Evolutionary conservation across 2,888 invertebrate species (phyloP).

Genomic region (Folsomia candida): DNA sequence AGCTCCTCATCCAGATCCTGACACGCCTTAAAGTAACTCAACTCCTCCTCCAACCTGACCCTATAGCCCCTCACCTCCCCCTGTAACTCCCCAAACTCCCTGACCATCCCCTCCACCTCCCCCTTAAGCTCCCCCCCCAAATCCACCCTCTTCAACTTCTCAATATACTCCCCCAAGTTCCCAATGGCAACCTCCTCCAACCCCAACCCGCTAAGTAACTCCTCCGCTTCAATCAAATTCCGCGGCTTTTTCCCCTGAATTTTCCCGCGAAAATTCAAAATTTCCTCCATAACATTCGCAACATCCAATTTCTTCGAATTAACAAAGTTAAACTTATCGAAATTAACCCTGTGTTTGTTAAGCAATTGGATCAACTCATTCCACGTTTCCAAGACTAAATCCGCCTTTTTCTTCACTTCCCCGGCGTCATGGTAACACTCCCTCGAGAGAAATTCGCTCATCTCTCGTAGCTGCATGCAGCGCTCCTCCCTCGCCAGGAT

Average conservation of each 20-base stretch:
- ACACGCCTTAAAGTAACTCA: slow-evolving; percentile 83
- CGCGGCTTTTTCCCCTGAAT: neutral
- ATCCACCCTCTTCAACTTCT: slow-evolving; percentile 74
- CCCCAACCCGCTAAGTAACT: slow-evolving; percentile 88
- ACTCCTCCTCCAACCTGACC: slow-evolving; percentile 82
- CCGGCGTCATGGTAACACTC: slow-evolving; percentile 91
- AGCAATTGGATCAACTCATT: slow-evolving; percentile 76
- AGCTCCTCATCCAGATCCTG: slow-evolving; percentile 98
- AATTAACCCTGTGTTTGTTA: slow-evolving; percentile 75
- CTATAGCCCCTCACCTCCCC: slow-evolving; percentile 68
- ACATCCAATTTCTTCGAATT: slow-evolving; percentile 88
- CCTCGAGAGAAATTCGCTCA: slow-evolving; percentile 85
- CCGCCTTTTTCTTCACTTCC: slow-evolving; percentile 67
- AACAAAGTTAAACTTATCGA: slow-evolving; percentile 75
- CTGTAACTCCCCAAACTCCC: slow-evolving; percentile 66
- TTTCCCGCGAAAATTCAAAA: too few relatives aligned
- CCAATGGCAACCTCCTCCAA: slow-evolving; percentile 87
- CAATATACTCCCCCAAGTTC: slow-evolving; percentile 79
- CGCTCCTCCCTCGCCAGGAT: slow-evolving; percentile 90
- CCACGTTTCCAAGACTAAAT: slow-evolving; percentile 84
- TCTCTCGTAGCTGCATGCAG: slow-evolving; percentile 86
- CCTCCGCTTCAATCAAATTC: slow-evolving; percentile 91
- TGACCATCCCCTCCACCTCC: slow-evolving; percentile 67
- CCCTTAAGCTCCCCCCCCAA: slow-evolving; percentile 66
- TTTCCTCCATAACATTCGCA: slow-evolving; percentile 79